Evolutionary conservation across 2,113 vertebrate species (phyloP), one percentile per base, ranked within the genome.

Genomic region (Strix aluco): DNA sequence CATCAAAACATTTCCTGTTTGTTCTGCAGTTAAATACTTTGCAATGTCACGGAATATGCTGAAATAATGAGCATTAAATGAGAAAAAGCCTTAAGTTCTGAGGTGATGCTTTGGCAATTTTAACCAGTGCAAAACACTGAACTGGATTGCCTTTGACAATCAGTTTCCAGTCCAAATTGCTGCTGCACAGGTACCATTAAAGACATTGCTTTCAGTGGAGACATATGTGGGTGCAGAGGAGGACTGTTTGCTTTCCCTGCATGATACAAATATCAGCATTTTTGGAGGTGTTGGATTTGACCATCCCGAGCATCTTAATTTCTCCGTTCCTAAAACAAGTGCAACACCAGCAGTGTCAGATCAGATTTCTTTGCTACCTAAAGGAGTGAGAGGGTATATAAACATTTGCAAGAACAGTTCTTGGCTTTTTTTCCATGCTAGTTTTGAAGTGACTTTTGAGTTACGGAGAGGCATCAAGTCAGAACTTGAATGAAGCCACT

Each of bases 51-150:
- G 1, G 77, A 75, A 67, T 67, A 52, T 36, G 42, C 57, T 1
- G 0, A 61, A 86, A 74, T 84, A 85, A 85, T 5, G 14, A 79
- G 11, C 26, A 61, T 74, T 81, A 84, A 71, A 84, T 72, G 52
- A 90, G 44, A 75, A 91, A 94, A 89, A 69, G 21, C 7, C 20
- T 5, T 34, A 10, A 61, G 36, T 72, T 89, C 70, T 82, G 42
- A 81, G 30, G 44, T 75, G 49, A 25, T 91, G 55, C 58, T 66
- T 92, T 81, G 47, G 38, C 11, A n/a, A 87, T 96, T 94, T 91
- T 65, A 91, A 55, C 22, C n/a, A 40, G 23, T 81, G 47, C 86
- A 74, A 63, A 91, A 51, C n/a, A 47, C 11, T 63, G 61, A 84
- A 58, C 17, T 92, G 52, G 78, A 57, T 51, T 96, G 69, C 90